Evolutionary conservation across 2,888 invertebrate genomes (phyloP), one percentile per base, ranked within the genome.

Genomic region (Nymphalis polychloros): DNA sequence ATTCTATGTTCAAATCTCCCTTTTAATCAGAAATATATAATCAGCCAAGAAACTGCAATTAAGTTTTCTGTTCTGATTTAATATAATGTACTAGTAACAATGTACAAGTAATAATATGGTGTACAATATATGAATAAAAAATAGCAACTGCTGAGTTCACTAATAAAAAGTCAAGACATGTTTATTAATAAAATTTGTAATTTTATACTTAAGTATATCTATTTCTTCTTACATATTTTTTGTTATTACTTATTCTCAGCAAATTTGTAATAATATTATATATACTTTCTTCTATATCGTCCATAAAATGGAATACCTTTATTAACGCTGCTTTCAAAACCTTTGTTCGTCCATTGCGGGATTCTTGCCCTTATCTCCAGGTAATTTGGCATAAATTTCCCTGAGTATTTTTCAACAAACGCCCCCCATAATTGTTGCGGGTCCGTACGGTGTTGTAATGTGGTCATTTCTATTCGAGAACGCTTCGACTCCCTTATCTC

Each of bases 391-490:
- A n/a, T 59, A 67, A 10, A 63, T 23, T 71, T 19, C 48, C 35
- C 19, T 71, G 67, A 49, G 35, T 23, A 20, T 31, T 59, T 66
- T 59, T 16, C 16, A 31, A 59, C 62, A 19, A 59, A 48, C 31
- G 20, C 48, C 52, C 59, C 48, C 61, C 53, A 67, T 72, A 72
- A 72, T 70, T 72, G 69, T 67, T 55, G 61, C 59, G 66, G 67
- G 64, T 41, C 72, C 62, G 64, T 59, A 50, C 65, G 63, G 69
- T 65, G 63, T 69, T 55, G 53, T 72, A 72, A 72, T 72, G 53
- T 60, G 72, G 69, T 67, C 62, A 57, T 72, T 72, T 63, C 67
- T 72, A 72, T 72, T 72, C 72, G 64, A 65, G 66, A 61, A 19
- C 48, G 67, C 59, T 60, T 62, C 64, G 48, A 50, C 69, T 69